Evolutionary conservation across 2,888 invertebrate species (phyloP), one percentile per base, ranked within the genome.

Genomic region (Ernsta delagoae): DNA sequence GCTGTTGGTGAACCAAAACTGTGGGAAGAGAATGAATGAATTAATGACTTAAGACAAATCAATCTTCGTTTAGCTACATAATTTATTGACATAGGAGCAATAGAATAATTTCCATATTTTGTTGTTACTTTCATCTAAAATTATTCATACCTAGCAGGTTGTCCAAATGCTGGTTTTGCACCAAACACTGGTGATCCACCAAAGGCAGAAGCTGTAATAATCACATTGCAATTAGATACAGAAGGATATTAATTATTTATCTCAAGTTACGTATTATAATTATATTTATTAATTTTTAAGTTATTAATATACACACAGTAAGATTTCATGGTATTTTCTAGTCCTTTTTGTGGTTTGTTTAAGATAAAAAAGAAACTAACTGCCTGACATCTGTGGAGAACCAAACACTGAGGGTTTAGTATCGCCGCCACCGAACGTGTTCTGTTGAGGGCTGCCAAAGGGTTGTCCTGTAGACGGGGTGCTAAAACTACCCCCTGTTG

Each of bases 121-220:
- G 24, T 24, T 24, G 24, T 24, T 24, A 24, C 3, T 24, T 24
- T 24, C 3, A 24, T 39, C 5, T 39, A 5, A 39, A 39, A 39
- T 7, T 39, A 39, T 4, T 39, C 65, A 80, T 83, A 88, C 90
- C 85, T 79, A 63, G 89, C 60, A 11, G 86, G 63, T 75, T 89
- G 92, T 41, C 92, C 92, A 73, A 94, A 94, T 4, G 77, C 87
- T 48, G 90, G 85, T 74, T 91, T 88, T 0, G 89, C 75, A 60
- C 93, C 94, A 78, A 94, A 94, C 0, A 79, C 83, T 3, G 92
- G 74, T 0, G 92, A 86, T 0, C 88, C 89, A 16, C 94, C 93
- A 71, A 93, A 93, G 1, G 79, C 88, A 2, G 90, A 70, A 16
- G 85, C 90, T 92, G 77, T 11, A 77, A 78, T 36, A 63, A 69